Base-by-base conservation (phyloP, 1,140 invertebrate species). In the Medauroidea extradentata region DNA sequence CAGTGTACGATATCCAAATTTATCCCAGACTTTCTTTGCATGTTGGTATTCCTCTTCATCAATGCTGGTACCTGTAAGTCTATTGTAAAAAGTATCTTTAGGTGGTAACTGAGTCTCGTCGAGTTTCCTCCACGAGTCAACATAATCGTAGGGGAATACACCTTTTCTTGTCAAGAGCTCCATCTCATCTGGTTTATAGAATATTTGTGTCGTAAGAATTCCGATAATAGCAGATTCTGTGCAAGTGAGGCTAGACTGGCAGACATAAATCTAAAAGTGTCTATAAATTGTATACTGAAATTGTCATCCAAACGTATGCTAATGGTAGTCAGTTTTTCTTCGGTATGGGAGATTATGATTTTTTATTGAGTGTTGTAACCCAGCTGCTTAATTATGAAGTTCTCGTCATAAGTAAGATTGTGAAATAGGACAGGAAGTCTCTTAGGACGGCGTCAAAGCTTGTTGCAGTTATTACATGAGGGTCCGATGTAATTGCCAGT, bases 11-110 rank as follows among this genome's bases (percentile, higher is more conserved):
- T 70, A 71, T 2, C 66, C 51, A 64, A 81, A 81, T 23, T 59
- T 46, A 21, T 70, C 50, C 76, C 77, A 80, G 23, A 80, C 68
- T 23, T 70, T 67, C 54, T 66, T 25, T 14, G 71, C 71, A 69
- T 77, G 68, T n/a, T 65, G 24, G 65, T 78, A 78, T 49, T 81
- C 68, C 7, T 65, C 56, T 42, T 68, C 49, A 3, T 60, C 63
- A 14, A 77, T 65, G 43, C 56, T 16, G 14, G 55, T 46, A 55
- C 71, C 57, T 14, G 65, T 67, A 5, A 78, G 59, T 39, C 66
- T 65, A 53, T 63, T 73, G 60, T 67, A 74, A 68, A 78, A 78
- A 18, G 62, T 3, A 46, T 69, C 54, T 62, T 69, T 69, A 14
- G 57, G 1, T 23, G 73, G 77, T 19, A 77, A 56, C 7, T 63